phyloP scores from a whole-genome alignment of 2,113 vertebrate genomes.

The Pachycephala philippinensis region DNA sequence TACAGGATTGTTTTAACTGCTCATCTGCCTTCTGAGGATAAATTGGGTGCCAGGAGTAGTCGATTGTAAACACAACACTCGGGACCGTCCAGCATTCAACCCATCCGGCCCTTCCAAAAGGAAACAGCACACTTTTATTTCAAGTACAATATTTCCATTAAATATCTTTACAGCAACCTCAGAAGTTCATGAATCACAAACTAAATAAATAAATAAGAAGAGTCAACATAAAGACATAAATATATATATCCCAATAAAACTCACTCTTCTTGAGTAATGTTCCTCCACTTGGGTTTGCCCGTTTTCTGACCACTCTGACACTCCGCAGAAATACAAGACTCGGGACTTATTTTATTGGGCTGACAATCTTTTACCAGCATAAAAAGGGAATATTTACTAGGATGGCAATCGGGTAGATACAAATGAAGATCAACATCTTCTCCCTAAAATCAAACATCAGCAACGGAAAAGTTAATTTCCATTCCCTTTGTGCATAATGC shows the following conservation, averaged over 20 bases:
- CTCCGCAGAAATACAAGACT: conserved; percentile 83
- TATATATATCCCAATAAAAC: not conserved
- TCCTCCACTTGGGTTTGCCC: conserved; percentile 88
- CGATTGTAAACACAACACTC: conserved; percentile 89
- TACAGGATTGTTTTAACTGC: conserved; percentile 93
- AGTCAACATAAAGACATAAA: not conserved
- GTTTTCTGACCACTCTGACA: conserved; percentile 82
- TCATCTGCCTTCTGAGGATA: conserved; percentile 96
- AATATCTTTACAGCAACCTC: not conserved
- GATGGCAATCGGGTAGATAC: conserved; percentile 95
- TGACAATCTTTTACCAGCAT: conserved; percentile 93
- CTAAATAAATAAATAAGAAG: not conserved
- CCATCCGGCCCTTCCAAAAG: conserved; percentile 85
- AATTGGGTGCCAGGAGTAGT: conserved; percentile 98
- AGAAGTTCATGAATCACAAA: not conserved
- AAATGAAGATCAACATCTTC: conserved; percentile 95
- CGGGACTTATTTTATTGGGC: conserved; percentile 79
- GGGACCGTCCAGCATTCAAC: conserved; percentile 98
- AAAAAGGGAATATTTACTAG: conserved; percentile 94
- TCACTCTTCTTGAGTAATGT: conserved; percentile 94
- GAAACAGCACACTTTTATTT: not conserved
- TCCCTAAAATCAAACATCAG: conserved; percentile 76
- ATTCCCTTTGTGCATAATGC: not conserved
- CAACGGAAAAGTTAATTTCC: not conserved
- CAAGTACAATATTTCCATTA: not conserved